A percentile compares a stretch with the other conserved stretches of the same genome.
Evolutionary conservation across 2,113 vertebrate species (phyloP).

Genomic region (Alouatta palliata): DNA sequence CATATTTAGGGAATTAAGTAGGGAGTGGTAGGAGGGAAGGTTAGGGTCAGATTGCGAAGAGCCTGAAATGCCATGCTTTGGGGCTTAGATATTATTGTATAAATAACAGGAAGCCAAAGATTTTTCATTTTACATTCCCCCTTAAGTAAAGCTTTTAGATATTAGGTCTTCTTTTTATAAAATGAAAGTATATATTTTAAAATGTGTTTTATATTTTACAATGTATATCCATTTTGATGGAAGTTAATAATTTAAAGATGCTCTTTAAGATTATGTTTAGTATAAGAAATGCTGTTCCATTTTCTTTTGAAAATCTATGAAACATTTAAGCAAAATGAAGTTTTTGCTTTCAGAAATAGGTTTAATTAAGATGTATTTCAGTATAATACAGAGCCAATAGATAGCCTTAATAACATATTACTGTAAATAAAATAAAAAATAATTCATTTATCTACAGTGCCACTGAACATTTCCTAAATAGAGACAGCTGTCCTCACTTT

Average conservation of each 20-base stretch:
- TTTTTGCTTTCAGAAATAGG: background rate
- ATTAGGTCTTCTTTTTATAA: background rate
- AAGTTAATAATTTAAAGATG: conserved; percentile 22
- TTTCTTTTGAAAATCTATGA: conserved; percentile 30
- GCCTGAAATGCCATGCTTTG: background rate
- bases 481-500: conserved; percentile 22
- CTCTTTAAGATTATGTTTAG: background rate
- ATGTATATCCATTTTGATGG: background rate
- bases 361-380: conserved; percentile 50
- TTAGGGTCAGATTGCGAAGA: background rate
- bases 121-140: background rate
- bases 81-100: background rate
- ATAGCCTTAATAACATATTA: conserved; percentile 37
- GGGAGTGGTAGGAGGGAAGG: background rate
- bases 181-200: background rate
- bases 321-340: conserved; percentile 18
- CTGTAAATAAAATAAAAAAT: conserved; percentile 43
- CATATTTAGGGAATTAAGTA: background rate
- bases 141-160: background rate
- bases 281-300: background rate
- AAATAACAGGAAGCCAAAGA: background rate
- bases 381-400: background rate
- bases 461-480: background rate
- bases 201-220: background rate
- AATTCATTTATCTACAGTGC: conserved; percentile 27